A percentile compares a stretch with the other conserved stretches of the same genome.
Conservation (phyloP, 2,888 invertebrate genomes). For the Alitta virens region DNA sequence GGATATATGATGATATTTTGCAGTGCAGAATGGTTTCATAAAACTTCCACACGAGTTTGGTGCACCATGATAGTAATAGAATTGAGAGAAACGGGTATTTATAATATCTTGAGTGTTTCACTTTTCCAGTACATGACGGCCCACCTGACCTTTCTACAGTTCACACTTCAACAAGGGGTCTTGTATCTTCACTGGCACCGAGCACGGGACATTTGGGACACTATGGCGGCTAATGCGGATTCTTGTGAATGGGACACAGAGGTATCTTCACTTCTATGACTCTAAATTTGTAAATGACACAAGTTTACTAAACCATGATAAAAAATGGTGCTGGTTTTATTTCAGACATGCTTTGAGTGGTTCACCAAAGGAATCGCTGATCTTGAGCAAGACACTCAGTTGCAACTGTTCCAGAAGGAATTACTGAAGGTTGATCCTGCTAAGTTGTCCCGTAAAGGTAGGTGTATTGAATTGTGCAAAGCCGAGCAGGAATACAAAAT, state of each 20-base stretch:
- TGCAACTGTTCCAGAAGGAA: constrained; percentile 58
- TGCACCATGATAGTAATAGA: too few species aligned
- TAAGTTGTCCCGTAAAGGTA: constrained; percentile 55
- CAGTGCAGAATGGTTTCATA: too few species aligned
- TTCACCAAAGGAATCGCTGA: constrained; percentile 58
- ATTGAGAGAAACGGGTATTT: too few species aligned
- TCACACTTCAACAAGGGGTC: constrained; percentile 59
- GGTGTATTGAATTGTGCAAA: constrained; percentile 5
- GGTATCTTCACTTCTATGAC: too few species aligned
- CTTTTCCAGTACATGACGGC: constrained; percentile 54
- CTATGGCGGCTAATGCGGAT: constrained; percentile 54
- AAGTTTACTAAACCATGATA: too few species aligned
- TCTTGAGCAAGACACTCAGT: constrained; percentile 57
- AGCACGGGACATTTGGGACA: constrained; percentile 59
- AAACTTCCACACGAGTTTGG: too few species aligned
- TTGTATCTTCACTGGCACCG: constrained; percentile 58
- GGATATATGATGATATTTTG: too few species aligned
- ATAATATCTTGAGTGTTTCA: too few species aligned
- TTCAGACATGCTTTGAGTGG: constrained; percentile 59
- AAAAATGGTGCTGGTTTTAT: too few species aligned
- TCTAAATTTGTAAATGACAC: too few species aligned
- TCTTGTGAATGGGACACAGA: constrained; percentile 58
- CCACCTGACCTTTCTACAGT: constrained; percentile 59
- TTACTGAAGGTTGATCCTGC: constrained; percentile 57
- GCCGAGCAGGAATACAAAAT: neutral